Base-by-base conservation (phyloP, 2,888 invertebrate genomes). In the Mythimna pallens region DNA sequence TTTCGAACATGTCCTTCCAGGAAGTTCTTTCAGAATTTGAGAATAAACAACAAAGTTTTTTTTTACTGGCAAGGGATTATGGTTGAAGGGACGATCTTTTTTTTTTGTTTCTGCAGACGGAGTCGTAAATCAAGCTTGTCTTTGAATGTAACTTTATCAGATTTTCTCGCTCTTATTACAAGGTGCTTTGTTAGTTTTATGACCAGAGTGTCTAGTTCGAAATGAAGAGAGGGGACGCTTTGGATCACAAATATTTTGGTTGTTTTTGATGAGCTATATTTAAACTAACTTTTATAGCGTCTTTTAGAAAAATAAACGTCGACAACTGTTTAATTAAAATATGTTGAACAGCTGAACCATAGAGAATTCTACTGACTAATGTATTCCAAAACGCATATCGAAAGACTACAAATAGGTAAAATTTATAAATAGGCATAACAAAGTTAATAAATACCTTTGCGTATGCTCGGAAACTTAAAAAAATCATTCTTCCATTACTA, bases 1-100 rank as follows among this genome's bases (percentile, higher is more conserved):
- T 86, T 83, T 85, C 79, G 72, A 61, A 73, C 59, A 79, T 82
- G 84, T 81, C 87, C 88, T 89, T 89, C 89, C 83, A 80, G 86
- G 88, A 89, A 88, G 80, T 80, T 77, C 57, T 75, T 81, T 74
- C 62, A 73, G 65, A 78, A 78, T 81, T 84, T 80, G 63, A 78
- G 81, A 80, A 80, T 83, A 84, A 83, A 83, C 84, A 82, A 65
- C 20, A 34, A 52, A 20, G 22, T 55, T 67, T 73, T 87, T 84
- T 83, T 87, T 85, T 89, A 69, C 77, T 67, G 78, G 70, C 84
- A 76, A 71, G 69, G 80, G 85, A 83, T 85, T 87, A 80, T 77
- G 75, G 65, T 75, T 65, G 64, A 62, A 79, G 73, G 81, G 70
- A 79, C 80, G 62, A 69, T 59, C 70, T 59, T 76, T 55, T 86